Conservation (phyloP, 2,113 vertebrate species). For the Phocoena sinus region DNA sequence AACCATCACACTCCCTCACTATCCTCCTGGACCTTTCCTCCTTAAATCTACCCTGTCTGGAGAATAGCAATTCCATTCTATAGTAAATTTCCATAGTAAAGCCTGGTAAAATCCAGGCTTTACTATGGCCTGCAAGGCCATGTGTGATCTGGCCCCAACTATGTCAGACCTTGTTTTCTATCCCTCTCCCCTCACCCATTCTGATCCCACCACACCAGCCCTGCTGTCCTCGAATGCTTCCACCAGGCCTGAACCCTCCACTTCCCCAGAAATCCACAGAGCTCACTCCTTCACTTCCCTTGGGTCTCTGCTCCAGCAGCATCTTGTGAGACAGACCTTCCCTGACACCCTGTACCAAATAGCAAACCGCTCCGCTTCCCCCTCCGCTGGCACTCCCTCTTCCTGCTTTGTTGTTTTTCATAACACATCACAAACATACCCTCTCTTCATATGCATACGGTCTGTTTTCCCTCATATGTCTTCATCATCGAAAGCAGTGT, state of each 20-base stretch:
- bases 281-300: background rate
- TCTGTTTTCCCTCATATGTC: background rate
- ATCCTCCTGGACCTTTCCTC: background rate
- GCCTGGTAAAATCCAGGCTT: background rate
- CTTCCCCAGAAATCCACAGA: fast-evolving
- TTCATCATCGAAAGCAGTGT: background rate
- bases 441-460: background rate
- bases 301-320: background rate
- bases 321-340: background rate
- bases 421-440: background rate
- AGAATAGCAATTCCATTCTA: background rate
- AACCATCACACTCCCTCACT: background rate
- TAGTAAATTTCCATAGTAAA: background rate
- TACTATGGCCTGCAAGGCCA: background rate
- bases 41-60: background rate
- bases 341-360: too few species aligned
- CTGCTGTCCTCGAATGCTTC: background rate
- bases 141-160: background rate
- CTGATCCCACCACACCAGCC: too few species aligned
- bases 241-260: background rate
- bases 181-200: background rate
- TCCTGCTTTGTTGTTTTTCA: background rate
- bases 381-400: background rate
- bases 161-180: background rate
- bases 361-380: background rate